Base-by-base conservation (phyloP, 2,113 vertebrate species). In the Myiozetetes cayanensis region DNA sequence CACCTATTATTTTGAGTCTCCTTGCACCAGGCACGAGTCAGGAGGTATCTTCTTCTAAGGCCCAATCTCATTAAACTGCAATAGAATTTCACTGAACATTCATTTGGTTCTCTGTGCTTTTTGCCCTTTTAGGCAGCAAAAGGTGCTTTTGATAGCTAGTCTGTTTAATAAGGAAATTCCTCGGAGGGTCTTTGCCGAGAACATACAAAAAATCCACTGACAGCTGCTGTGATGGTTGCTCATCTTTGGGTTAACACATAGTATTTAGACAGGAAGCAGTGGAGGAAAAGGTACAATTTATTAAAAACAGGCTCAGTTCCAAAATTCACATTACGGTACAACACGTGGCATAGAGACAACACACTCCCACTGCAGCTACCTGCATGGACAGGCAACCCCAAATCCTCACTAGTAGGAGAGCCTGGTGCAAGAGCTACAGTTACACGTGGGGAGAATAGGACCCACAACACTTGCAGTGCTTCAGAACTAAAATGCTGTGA, bases 141-240 rank as follows among this genome's bases (percentile, higher is more conserved):
- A 85, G 77, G 78, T 22, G 3, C 91, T 95, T 95, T 65, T 79
- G 90, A 94, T 96, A 88, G 86, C 43, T 94, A 3, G 0, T 63
- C 78, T 95, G 50, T 85, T 96, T 94, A 96, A 94, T 90, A 91
- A 93, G 55, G 78, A 90, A 96, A 96, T 93, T 87, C 96, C 91
- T 95, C 47, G 73, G 94, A 95, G 94, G 78, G 85, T 90, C 92
- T 88, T 94, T 90, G 65, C 84, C 2, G 90, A 92, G 65, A 93
- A 94, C 11, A 3, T 79, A 89, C 65, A 86, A 85, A 96, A 89
- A 94, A 89, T 75, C 49, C 65, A 86, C 92, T 71, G 90, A 95
- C 93, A 96, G 90, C 84, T 95, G 91, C 75, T 80, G 79, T 70
- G 76, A 71, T 1, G 63, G 53, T 83, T 93, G 81, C 75, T 96